Evolutionary conservation across 2,797 vertebrate species (phyloP).

Genomic region (Cheirogaleus major): DNA sequence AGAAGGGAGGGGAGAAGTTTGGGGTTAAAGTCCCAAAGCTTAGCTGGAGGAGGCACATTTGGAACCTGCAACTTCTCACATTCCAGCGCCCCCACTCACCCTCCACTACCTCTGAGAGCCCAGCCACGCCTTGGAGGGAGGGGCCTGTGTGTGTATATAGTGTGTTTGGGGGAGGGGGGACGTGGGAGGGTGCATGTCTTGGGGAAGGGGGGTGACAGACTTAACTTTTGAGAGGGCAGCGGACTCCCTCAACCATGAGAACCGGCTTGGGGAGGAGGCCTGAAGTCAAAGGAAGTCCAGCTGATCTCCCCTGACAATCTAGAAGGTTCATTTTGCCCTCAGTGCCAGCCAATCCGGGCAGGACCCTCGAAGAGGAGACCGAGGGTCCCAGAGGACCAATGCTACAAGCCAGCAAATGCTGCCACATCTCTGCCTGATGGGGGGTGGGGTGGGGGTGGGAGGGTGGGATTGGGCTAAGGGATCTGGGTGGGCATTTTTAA

Average conservation of each 20-base stretch:
- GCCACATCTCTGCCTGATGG: constrained; percentile 75
- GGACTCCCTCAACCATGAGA: constrained; percentile 49
- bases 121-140: constrained; percentile 53
- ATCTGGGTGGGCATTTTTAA: constrained; percentile 67
- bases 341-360: constrained; percentile 73
- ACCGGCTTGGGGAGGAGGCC: constrained; percentile 6
- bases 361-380: constrained; percentile 67
- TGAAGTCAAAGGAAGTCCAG: not conserved
- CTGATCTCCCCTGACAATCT: constrained; percentile 30
- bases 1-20: constrained; percentile 43
- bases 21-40: not conserved
- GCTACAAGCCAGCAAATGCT: constrained; percentile 79
- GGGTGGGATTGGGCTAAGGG: constrained; percentile 21
- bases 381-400: constrained; percentile 76
- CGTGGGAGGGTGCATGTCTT: constrained; percentile 77
- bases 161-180: constrained; percentile 65
- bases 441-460: constrained; percentile 48
- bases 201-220: constrained; percentile 56
- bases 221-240: constrained; percentile 61
- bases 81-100: constrained; percentile 51
- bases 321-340: constrained; percentile 68
- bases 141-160: constrained; percentile 67
- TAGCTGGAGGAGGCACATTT: constrained; percentile 1
- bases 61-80: constrained; percentile 58
- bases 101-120: constrained; percentile 75